Conservation (phyloP, 2,113 vertebrate genomes). For the Pheucticus melanocephalus region DNA sequence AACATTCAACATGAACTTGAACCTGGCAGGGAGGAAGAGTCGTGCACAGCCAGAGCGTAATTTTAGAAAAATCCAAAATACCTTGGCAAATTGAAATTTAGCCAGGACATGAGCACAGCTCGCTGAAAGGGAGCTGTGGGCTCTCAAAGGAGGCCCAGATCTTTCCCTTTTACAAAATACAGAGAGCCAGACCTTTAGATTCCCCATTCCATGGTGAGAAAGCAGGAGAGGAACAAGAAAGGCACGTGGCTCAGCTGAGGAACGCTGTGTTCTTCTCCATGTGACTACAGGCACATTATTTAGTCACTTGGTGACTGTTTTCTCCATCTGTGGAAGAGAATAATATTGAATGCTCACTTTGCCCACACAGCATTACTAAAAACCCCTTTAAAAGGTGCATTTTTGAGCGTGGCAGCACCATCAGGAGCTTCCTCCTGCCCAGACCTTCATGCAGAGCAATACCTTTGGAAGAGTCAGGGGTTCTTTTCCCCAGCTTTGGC, state of each 20-base stretch:
- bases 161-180: not conserved
- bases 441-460: not conserved
- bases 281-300: not conserved
- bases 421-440: not conserved
- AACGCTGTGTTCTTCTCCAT: not conserved
- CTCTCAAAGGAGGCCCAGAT: not conserved
- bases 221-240: not conserved
- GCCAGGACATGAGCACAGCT: not conserved
- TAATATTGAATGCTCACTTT: conserved; percentile 45
- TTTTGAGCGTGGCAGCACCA: not conserved
- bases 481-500: not conserved
- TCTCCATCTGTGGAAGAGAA: conserved; percentile 33
- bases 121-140: rapidly evolving
- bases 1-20: not conserved
- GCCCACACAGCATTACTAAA: conserved; percentile 29
- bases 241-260: not conserved
- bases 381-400: not conserved
- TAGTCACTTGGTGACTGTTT: conserved; percentile 33
- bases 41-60: not conserved
- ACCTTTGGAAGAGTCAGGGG: not conserved
- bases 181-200: not conserved
- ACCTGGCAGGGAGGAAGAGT: not conserved
- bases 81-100: not conserved
- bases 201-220: rapidly evolving
- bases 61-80: not conserved